Evolutionary conservation across 2,888 invertebrate species (phyloP).

Genomic region (Norana najaformis): DNA sequence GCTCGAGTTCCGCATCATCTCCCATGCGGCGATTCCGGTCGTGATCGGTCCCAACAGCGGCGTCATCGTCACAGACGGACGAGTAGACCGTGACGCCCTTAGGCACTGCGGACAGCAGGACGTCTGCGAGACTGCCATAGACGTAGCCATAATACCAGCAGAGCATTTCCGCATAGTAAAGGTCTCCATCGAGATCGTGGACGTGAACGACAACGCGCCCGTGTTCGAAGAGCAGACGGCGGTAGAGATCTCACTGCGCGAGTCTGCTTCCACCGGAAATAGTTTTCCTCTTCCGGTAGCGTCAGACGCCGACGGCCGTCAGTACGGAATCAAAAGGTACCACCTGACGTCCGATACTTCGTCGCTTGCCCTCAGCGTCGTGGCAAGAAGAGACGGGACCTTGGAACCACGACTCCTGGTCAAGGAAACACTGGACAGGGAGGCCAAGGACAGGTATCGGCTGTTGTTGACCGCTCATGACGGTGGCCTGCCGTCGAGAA

Average conservation of each 20-base stretch:
- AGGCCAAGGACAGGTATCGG: slow-evolving; percentile 38
- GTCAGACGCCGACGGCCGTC: slow-evolving; percentile 36
- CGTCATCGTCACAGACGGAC: slow-evolving; percentile 37
- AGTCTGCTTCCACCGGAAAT: slow-evolving; percentile 29
- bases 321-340: slow-evolving; percentile 30
- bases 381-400: neutral
- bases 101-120: neutral
- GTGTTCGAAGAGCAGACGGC: slow-evolving; percentile 30
- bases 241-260: slow-evolving; percentile 23
- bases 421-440: slow-evolving; percentile 33
- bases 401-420: slow-evolving; percentile 29
- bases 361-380: slow-evolving; percentile 15
- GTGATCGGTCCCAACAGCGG: slow-evolving; percentile 40
- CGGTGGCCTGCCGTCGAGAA: slow-evolving; percentile 71
- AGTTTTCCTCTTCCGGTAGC: slow-evolving; percentile 28
- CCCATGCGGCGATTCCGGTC: slow-evolving; percentile 33
- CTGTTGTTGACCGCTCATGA: slow-evolving; percentile 87
- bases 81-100: slow-evolving; percentile 43
- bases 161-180: slow-evolving; percentile 42
- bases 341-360: slow-evolving; percentile 26
- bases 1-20: slow-evolving; percentile 41
- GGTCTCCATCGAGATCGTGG: slow-evolving; percentile 40
- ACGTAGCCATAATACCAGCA: slow-evolving; percentile 41
- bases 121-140: slow-evolving; percentile 39
- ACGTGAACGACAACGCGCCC: slow-evolving; percentile 46